Evolutionary conservation across 1,140 invertebrate species (phyloP), one percentile per base, ranked within the genome.

Genomic region (Phymorhynchus buccinoides): DNA sequence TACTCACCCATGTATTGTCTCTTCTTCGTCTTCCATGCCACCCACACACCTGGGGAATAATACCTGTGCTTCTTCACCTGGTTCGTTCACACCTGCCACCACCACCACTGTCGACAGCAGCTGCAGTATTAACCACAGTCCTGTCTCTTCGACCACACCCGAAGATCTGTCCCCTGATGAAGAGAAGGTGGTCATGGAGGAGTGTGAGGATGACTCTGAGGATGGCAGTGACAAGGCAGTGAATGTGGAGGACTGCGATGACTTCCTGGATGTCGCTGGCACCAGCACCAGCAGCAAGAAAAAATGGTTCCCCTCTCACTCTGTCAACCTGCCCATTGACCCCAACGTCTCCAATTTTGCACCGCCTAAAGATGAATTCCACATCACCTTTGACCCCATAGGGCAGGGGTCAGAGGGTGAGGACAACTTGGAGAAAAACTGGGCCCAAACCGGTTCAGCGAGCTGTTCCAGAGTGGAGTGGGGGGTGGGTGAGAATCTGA

Each of bases 181-280:
- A 52, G 22, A 18, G 48, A 52, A 52, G 22, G 56, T 62, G 18
- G n/a, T 62, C 56, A 2, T 62, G n/a, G 56, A 62, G 56, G 56
- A 62, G 12, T 62, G 56, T 22, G 14, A 62, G 22, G 56, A 62
- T 27, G 0, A 16, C 22, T 27, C 22, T 16, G 14, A 14, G 4
- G 22, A 22, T 27, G 18, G 44, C 44, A 48, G 18, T 18, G 2
- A 27, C 56, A 37, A 32, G 9, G 37, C 32, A 27, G 68, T 12
- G 68, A 71, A 2, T 71, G 30, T 37, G 16, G 35, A 27, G 3
- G 73, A 75, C 7, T 84, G 30, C 37, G 75, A 84, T 52, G 83
- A 84, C 22, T 77, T 78, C 39, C 71, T 84, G 27, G 83, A 84
- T 52, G 56, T 79, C 16, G 68, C 52, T 52, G 75, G 75, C 12